These are phyloP conservation scores for Zaprionus camerounensis DNA, from an alignment of 1,140 invertebrate species.

Conservation along the genomic window DNA sequence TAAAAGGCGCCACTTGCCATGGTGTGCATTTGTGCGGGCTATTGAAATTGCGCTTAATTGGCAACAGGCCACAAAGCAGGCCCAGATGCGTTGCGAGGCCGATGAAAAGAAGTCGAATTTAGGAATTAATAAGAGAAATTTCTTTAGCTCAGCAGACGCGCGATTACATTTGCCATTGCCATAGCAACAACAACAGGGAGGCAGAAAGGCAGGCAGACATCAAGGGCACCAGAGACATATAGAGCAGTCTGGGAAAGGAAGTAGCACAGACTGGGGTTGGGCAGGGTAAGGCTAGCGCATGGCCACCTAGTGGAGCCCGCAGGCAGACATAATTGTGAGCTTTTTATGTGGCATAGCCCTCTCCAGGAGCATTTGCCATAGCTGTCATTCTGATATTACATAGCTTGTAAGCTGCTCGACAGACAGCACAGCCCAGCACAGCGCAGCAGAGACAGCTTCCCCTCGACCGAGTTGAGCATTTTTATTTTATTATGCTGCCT, in stretches of 20 bases:
- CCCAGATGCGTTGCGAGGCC: conserved; percentile 7
- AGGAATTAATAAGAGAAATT: conserved; percentile 76
- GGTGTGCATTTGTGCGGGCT: conserved; percentile 9
- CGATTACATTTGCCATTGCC: conserved; percentile 65
- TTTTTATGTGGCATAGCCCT: conserved; percentile 75
- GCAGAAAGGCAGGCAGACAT: background rate
- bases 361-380: conserved; percentile 65
- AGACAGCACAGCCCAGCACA: background rate
- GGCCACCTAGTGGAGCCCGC: conserved; percentile 25
- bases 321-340: conserved; percentile 68
- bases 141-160: conserved; percentile 42
- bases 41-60: conserved; percentile 52
- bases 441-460: conserved; percentile 1
- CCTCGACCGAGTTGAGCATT: conserved; percentile 53
- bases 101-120: conserved; percentile 14
- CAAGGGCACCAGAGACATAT: background rate
- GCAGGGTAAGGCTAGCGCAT: background rate
- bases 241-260: background rate
- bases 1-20: conserved; percentile 32
- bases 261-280: background rate
- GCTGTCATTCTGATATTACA: conserved; percentile 81
- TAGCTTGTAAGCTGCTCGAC: conserved; percentile 68
- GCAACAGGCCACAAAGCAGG: background rate
- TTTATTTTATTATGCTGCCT: conserved; percentile 80
- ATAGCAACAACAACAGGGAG: conserved; percentile 7